These are phyloP conservation scores for Cephalopachus bancanus DNA, from an alignment of 2,797 vertebrate species.

Conservation along the genomic window DNA sequence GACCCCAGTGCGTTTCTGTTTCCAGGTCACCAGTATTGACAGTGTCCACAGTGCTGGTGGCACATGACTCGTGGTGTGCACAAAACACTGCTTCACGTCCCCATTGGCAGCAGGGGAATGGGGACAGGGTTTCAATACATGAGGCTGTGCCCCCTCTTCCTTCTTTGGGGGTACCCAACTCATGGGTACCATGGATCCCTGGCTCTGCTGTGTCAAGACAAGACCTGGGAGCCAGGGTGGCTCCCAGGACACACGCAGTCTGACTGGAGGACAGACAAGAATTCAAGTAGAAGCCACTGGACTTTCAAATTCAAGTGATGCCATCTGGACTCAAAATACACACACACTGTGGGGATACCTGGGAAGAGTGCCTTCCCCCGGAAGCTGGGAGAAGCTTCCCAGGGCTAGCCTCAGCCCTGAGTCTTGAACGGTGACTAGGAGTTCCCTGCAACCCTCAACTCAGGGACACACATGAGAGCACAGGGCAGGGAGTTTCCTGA, in stretches of 20 bases:
- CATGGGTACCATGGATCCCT: no score
- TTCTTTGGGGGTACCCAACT: background rate
- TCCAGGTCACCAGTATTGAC: background rate
- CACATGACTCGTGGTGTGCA: rapidly evolving
- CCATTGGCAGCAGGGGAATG: background rate
- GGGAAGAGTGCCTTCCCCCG: background rate
- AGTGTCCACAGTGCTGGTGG: background rate
- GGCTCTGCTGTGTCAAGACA: no score
- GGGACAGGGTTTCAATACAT: background rate
- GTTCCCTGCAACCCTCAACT: background rate
- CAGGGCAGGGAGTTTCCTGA: background rate
- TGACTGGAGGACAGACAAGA: background rate
- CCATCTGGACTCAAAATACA: no score
- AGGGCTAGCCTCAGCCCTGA: background rate
- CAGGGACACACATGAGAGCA: background rate
- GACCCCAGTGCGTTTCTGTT: background rate
- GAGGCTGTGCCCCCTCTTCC: background rate
- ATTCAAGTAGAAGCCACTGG: background rate
- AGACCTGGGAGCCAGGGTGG: no score
- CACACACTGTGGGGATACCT: background rate
- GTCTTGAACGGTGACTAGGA: background rate
- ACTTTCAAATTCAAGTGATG: no score
- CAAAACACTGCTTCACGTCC: background rate
- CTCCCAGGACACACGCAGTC: background rate
- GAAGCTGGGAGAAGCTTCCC: background rate